Conservation (phyloP, 2,797 vertebrate species). For the Mus caroli region DNA sequence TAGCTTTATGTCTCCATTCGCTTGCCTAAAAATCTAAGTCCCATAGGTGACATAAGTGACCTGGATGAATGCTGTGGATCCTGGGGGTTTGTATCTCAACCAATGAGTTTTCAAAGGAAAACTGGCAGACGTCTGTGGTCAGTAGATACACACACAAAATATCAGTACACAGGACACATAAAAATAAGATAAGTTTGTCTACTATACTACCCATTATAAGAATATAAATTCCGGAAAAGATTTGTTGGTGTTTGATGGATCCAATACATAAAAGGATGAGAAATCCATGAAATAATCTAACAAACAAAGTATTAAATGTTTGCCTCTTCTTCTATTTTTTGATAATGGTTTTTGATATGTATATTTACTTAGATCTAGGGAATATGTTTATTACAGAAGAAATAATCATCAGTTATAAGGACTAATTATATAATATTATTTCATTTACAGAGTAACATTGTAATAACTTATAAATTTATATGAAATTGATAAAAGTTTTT, state of each 20-base stretch:
- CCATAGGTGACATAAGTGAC: background rate
- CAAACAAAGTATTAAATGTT: background rate
- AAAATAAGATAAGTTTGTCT: background rate
- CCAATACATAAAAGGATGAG: background rate
- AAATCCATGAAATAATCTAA: background rate
- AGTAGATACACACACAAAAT: background rate
- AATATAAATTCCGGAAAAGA: background rate
- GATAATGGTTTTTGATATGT: background rate
- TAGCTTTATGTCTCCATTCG: background rate
- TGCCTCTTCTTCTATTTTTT: background rate
- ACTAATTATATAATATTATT: background rate
- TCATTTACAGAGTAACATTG: background rate
- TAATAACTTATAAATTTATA: background rate
- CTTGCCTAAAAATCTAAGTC: background rate
- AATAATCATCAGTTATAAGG: background rate
- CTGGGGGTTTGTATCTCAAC: background rate
- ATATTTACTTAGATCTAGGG: background rate
- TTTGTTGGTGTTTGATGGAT: fast-evolving
- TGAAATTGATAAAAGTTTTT: background rate
- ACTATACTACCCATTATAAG: background rate
- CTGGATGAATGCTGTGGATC: fast-evolving
- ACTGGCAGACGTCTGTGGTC: background rate
- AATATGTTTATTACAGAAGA: background rate
- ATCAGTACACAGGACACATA: background rate
- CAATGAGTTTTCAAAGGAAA: background rate